Conservation (phyloP, 2,888 invertebrate species). For the Scelioninae gen. 1 region DNA sequence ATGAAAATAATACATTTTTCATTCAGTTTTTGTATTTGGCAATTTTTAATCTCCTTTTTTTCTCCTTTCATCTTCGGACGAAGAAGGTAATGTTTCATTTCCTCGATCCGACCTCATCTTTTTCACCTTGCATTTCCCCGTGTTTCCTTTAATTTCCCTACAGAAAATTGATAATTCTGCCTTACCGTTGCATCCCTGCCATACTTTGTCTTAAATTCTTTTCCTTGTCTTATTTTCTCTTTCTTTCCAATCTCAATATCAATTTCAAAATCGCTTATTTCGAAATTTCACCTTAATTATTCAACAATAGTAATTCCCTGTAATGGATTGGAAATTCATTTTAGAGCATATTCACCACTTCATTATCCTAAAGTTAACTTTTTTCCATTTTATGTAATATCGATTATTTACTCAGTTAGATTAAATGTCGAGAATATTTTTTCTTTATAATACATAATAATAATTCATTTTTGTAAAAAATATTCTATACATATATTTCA, state of each 20-base stretch:
- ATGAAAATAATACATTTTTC: constrained; percentile 39
- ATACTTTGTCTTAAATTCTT: constrained; percentile 29
- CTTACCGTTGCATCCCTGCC: constrained; percentile 49
- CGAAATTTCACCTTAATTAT: constrained; percentile 8
- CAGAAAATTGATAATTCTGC: constrained; percentile 73
- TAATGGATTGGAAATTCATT: too few relatives aligned
- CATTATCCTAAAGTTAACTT: not conserved
- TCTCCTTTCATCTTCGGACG: constrained; percentile 32
- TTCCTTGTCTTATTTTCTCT: not conserved
- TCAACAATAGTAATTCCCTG: constrained; percentile 4
- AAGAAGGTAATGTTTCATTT: constrained; percentile 71
- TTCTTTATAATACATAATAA: too few relatives aligned
- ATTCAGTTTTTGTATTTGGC: constrained; percentile 6
- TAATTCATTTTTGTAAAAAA: too few relatives aligned
- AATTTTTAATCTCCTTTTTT: constrained; percentile 8
- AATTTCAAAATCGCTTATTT: constrained; percentile 8
- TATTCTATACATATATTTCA: too few relatives aligned
- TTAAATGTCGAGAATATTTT: too few relatives aligned
- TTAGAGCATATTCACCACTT: too few relatives aligned
- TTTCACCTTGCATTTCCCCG: constrained; percentile 66
- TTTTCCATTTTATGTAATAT: too few relatives aligned
- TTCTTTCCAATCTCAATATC: not conserved
- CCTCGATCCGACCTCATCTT: constrained; percentile 61
- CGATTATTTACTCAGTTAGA: too few relatives aligned
- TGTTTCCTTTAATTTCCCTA: constrained; percentile 71